Evolutionary conservation across 1,140 invertebrate genomes (phyloP), one percentile per base, ranked within the genome.

Genomic region (Notospermus geniculatus): DNA sequence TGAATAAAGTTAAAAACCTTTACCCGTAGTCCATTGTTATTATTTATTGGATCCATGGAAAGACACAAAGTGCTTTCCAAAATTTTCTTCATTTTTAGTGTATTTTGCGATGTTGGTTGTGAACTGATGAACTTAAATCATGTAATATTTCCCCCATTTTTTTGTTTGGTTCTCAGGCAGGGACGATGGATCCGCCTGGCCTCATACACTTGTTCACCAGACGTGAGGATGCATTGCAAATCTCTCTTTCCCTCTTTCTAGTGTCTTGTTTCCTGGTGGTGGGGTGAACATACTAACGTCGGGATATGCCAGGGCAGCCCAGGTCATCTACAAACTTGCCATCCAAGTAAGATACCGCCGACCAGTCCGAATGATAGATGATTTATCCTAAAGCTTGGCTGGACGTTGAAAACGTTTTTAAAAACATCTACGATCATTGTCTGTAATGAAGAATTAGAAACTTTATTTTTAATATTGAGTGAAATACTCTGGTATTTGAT

Each of bases 261-360:
- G 78, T 13, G 67, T 77, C 0, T 56, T 80, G 23, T 76, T 79
- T 56, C 76, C 78, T 55, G 78, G 78, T 52, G 76, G 77, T 28
- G 67, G 57, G 11, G 68, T 67, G 2, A 60, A 63, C 57, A 30
- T 80, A 5, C 54, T 53, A 5, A 60, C 56, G 0, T 74, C 86
- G 54, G 90, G 90, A 4, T 93, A 90, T 74, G 88, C 85, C 0
- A 87, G 88, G 56, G 88, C 91, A 7, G 91, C 87, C 1, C 80
- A 85, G 64, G 81, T 85, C 57, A 85, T 95, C 60, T 86, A 84
- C 63, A 76, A 81, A 69, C 80, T 75, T 29, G 90, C 90, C 0
- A 80, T 86, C 43, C 69, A 85, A 57, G 76, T 74, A 61, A 60
- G 59, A n/a, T 41, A n/a, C n/a, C n/a, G n/a, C n/a, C n/a, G n/a